Conservation (phyloP, 1,140 invertebrate species). For the Coptotermes formosanus region DNA sequence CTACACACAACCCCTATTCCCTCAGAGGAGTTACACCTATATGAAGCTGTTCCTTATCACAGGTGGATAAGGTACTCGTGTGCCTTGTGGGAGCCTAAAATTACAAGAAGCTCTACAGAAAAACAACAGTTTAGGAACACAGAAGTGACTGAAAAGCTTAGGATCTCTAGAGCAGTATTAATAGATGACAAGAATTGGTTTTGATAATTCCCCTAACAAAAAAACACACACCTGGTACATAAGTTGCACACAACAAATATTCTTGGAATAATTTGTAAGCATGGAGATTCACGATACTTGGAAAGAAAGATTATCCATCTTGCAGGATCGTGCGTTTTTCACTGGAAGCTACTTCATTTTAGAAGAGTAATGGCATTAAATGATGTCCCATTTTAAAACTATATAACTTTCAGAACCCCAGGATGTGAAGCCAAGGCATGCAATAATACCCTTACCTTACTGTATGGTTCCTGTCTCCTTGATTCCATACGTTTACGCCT, state of each 20-base stretch:
- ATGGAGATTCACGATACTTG: background rate
- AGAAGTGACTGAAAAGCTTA: background rate
- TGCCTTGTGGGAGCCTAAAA: background rate
- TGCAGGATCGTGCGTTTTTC: background rate
- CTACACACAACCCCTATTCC: background rate
- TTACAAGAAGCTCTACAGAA: background rate
- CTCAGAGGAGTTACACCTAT: background rate
- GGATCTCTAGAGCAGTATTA: background rate
- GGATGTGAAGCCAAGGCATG: background rate
- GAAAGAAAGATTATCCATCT: background rate
- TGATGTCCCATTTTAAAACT: background rate
- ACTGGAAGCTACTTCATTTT: background rate
- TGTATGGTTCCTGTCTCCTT: conserved; percentile 49
- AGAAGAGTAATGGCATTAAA: background rate
- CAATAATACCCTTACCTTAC: conserved; percentile 45
- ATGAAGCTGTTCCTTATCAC: background rate
- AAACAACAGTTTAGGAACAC: background rate
- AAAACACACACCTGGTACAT: background rate
- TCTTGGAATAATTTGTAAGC: background rate
- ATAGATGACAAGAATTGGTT: background rate
- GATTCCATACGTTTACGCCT: conserved; percentile 47
- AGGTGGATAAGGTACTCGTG: background rate
- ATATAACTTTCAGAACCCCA: conserved; percentile 18
- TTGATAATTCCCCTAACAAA: background rate
- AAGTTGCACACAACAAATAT: background rate